Percentiles rank a stretch among this genome's conserved stretches.
phyloP scores from a whole-genome alignment of 2,888 invertebrate species.

The Ichneumoninae sp. region DNA sequence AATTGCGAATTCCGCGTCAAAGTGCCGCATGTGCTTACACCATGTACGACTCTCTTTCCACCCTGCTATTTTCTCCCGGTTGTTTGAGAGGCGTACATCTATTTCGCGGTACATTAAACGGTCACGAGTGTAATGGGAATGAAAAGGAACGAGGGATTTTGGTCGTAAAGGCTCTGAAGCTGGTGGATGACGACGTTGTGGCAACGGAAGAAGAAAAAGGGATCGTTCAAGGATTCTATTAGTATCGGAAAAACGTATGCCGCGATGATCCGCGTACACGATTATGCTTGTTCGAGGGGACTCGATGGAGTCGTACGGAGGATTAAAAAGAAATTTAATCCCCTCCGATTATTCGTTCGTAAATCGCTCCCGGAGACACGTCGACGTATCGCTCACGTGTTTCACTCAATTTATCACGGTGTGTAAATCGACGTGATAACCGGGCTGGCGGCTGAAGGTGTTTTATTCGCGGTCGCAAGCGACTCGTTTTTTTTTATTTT shows the following conservation, averaged over 20 bases:
- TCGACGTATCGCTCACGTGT: background rate
- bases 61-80: slow-evolving; percentile 22
- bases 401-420: background rate
- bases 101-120: slow-evolving; percentile 57
- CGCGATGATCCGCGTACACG: background rate
- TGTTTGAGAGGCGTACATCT: slow-evolving; percentile 17
- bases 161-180: background rate
- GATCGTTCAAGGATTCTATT: background rate
- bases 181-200: background rate
- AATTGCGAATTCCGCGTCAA: slow-evolving; percentile 35
- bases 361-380: slow-evolving; percentile 9
- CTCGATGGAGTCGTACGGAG: background rate
- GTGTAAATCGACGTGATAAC: background rate
- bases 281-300: background rate
- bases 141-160: slow-evolving; percentile 19
- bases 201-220: background rate
- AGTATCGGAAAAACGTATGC: background rate
- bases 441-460: background rate
- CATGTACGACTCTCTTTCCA: slow-evolving; percentile 16
- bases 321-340: background rate
- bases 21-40: slow-evolving; percentile 8
- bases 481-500: background rate
- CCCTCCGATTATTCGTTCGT: background rate
- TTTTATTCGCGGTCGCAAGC: background rate
- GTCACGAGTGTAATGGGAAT: slow-evolving; percentile 31